phyloP scores from a whole-genome alignment of 53 echinoderm and acorn worm species.

The Apostichopus leukothele region DNA sequence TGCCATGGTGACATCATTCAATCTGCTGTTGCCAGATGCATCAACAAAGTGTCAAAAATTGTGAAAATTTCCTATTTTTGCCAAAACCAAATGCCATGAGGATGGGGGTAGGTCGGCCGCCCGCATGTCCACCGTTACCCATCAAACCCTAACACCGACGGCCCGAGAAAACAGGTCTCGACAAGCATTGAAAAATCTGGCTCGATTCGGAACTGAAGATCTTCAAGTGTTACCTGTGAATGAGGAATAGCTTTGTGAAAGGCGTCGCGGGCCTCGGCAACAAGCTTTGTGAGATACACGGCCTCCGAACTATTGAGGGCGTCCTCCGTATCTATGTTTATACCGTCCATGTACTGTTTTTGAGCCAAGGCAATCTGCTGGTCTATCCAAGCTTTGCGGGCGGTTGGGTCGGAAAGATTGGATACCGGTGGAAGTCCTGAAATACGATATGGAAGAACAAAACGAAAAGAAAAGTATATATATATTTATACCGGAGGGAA shows the following conservation, averaged over 20 bases:
- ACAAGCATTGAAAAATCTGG: too few relatives aligned
- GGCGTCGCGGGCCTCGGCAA: constrained; percentile 61
- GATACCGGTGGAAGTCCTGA: constrained; percentile 60
- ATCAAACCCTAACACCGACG: too few relatives aligned
- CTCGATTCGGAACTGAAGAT: too few relatives aligned
- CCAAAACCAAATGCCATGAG: too few relatives aligned
- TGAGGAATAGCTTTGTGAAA: constrained; percentile 72
- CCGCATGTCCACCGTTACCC: too few relatives aligned
- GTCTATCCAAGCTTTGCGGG: constrained; percentile 66
- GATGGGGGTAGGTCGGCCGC: too few relatives aligned
- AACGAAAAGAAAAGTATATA: not conserved
- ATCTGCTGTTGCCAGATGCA: too few relatives aligned
- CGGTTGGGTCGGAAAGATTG: constrained; percentile 54
- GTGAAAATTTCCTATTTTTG: too few relatives aligned
- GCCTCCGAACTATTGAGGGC: constrained; percentile 63
- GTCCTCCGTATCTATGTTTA: constrained; percentile 89
- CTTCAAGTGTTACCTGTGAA: constrained; percentile 66
- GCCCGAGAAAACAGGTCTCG: too few relatives aligned
- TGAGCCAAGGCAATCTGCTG: constrained; percentile 56
- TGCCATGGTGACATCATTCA: too few relatives aligned
- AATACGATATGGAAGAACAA: not conserved
- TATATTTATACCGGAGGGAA: too few relatives aligned
- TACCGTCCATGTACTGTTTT: constrained; percentile 76
- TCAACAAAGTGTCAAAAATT: too few relatives aligned
- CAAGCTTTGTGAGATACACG: constrained; percentile 67